Conservation (phyloP, 2,113 vertebrate genomes). For the Dasyornis broadbenti region DNA sequence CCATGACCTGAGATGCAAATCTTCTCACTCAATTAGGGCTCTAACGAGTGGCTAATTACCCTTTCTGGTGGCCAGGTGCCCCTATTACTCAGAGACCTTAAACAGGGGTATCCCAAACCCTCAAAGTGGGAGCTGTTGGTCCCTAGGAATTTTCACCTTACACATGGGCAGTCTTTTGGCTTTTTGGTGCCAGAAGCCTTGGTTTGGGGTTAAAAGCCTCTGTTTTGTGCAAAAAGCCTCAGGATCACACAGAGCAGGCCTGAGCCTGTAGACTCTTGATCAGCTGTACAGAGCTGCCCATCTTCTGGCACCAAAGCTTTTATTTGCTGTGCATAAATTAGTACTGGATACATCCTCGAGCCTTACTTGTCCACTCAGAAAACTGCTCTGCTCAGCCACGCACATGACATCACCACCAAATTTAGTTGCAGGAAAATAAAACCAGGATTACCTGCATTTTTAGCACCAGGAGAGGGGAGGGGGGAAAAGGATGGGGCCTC, state of each 20-base stretch:
- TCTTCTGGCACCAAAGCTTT: neutral
- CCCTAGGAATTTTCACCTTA: neutral
- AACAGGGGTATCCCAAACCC: neutral
- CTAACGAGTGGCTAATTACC: neutral
- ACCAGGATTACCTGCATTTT: constrained; percentile 35
- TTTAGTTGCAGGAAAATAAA: constrained; percentile 20
- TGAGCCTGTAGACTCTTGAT: neutral
- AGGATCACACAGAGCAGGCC: neutral
- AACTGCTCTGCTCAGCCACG: constrained; percentile 3
- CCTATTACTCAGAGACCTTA: constrained; percentile 6
- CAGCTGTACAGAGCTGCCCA: neutral
- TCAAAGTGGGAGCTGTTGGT: neutral
- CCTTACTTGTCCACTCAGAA: neutral
- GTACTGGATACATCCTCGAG: neutral
- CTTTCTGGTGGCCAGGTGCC: neutral
- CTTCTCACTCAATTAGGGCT: neutral
- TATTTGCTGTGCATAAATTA: constrained; percentile 37
- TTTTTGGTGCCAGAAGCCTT: neutral
- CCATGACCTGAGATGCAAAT: constrained; percentile 45
- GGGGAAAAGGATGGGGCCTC: neutral
- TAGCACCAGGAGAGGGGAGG: neutral
- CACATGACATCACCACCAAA: constrained; percentile 15
- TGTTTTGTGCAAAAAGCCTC: neutral
- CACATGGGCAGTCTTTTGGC: rapidly evolving
- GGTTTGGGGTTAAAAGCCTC: neutral